Conservation (phyloP, 2,113 vertebrate species). For the Galeopterus variegatus region DNA sequence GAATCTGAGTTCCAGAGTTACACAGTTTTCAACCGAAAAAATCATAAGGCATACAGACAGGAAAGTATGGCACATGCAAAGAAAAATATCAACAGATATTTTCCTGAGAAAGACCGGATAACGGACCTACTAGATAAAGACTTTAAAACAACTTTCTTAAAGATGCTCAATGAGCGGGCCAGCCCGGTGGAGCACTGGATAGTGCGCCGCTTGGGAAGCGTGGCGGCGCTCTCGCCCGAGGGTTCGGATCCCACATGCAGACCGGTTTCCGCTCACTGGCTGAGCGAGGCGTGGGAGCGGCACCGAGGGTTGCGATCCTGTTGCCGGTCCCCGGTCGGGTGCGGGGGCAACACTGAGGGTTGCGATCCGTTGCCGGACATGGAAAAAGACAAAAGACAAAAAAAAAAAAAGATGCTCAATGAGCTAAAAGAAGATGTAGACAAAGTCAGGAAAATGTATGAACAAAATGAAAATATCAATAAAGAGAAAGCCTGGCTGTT, state of each 20-base stretch:
- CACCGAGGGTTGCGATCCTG: no score
- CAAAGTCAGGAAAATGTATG: not conserved
- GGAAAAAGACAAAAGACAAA: no score
- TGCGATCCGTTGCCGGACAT: no score
- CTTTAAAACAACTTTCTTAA: not conserved
- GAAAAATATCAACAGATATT: not conserved
- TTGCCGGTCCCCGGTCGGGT: no score
- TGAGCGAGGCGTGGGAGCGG: no score
- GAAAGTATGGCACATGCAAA: not conserved
- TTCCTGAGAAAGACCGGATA: not conserved
- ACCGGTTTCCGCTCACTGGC: no score
- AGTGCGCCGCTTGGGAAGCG: no score
- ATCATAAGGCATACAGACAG: not conserved
- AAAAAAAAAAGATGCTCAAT: not conserved
- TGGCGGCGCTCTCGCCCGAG: no score
- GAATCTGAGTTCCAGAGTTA: not conserved
- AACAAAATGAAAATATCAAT: not conserved
- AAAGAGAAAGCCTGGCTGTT: not conserved
- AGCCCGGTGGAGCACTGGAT: no score
- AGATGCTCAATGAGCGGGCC: not conserved
- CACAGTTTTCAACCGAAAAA: not conserved
- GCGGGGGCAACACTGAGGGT: no score
- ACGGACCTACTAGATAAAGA: not conserved
- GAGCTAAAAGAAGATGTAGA: not conserved
- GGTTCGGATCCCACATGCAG: no score